Evolutionary conservation across 2,797 vertebrate species (phyloP), one percentile per base, ranked within the genome.

Genomic region (Channa striata): DNA sequence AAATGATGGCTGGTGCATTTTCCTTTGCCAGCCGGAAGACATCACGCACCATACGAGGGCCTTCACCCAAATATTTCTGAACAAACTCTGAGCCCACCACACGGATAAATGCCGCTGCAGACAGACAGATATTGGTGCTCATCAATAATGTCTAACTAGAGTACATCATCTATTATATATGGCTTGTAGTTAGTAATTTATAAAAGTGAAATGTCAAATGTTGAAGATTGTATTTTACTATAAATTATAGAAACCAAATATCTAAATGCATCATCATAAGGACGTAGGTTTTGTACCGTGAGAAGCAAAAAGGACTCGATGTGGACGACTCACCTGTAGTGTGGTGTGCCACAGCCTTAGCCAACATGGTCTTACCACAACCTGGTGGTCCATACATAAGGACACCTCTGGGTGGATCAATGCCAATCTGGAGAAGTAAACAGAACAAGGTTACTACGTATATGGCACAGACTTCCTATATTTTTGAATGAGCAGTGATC

Each of bases 11-110:
- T 0, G 97, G 97, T 0, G 97, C 97, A 0, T 98, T 98, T 90
- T 99, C 97, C 87, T 99, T 99, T n/a, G 97, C 97, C 92, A 99
- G 88, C 70, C 97, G 93, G 93, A 99, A 99, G 42, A 99, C 97
- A 0, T 99, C 97, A 0, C 97, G 93, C 42, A 99, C 97, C 97
- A 99, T 99, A 11, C 97, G 95, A 1, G 97, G 97, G 0, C 97
- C 97, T 80, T 99, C 97, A 0, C 97, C 97, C 82, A 99, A 85
- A 88, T 99, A 99, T 89, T 99, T 99, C 95, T 99, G 97, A 11
- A 99, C 97, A 40, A 99, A 98, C 91, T 98, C 97, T 0, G 97
- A 99, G 84, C 97, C 97, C 71, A 98, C 97, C 21, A 98, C 97
- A 0, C 97, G 95, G 83, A 99, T 99, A 79, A 99, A 99, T 0